Conservation (phyloP, 1,140 invertebrate genomes). For the Drosophila murphyi region DNA sequence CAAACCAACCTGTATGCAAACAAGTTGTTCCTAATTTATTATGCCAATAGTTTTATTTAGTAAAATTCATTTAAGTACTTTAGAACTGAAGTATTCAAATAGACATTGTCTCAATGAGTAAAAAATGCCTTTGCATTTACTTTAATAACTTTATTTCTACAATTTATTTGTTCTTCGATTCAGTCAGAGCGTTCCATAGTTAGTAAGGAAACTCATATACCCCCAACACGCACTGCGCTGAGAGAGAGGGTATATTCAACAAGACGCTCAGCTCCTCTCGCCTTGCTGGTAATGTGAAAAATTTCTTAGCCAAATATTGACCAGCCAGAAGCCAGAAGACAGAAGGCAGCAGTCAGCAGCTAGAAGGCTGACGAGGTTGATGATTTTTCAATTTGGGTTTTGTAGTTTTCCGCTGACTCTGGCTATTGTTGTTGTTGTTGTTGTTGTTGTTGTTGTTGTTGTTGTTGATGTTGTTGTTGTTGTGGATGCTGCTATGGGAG, state of each 20-base stretch:
- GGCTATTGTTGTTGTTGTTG: not conserved
- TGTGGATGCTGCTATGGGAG: slow-evolving; percentile 45
- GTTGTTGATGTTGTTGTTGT: not conserved
- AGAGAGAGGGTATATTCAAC: slow-evolving; percentile 31
- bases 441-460: slow-evolving; percentile 5
- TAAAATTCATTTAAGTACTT: too few species aligned
- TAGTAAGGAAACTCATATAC: not conserved
- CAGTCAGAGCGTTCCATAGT: not conserved
- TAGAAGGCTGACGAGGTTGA: slow-evolving; percentile 69
- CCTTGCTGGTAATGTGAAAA: slow-evolving; percentile 78
- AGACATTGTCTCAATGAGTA: too few species aligned
- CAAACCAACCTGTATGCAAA: too few species aligned
- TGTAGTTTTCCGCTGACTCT: slow-evolving; percentile 76
- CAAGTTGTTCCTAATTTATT: too few species aligned
- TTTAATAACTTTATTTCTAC: not conserved
- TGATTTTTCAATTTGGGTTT: slow-evolving; percentile 83
- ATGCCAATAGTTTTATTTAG: too few species aligned
- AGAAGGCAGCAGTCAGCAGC: slow-evolving; percentile 27
- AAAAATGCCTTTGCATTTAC: too few species aligned
- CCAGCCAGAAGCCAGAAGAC: slow-evolving; percentile 54
- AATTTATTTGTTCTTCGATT: not conserved
- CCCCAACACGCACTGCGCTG: not conserved
- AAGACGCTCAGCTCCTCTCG: slow-evolving; percentile 55
- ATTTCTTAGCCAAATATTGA: slow-evolving; percentile 83
- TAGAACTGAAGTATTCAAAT: too few species aligned